Evolutionary conservation across 1,140 invertebrate genomes (phyloP).

Genomic region (Eriosoma lanigerum): DNA sequence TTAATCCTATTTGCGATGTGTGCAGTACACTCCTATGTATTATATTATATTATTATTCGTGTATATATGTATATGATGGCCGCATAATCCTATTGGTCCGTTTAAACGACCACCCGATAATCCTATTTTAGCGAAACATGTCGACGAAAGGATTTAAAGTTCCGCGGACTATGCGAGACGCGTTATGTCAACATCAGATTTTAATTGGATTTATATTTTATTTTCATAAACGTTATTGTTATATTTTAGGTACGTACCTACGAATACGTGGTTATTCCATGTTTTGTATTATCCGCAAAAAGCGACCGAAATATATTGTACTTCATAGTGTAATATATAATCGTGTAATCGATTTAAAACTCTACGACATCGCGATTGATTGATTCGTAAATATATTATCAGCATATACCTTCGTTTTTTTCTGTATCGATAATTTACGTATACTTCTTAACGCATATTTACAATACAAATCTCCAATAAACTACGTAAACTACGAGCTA

Average conservation of each 20-base stretch:
- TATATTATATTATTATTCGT: not conserved
- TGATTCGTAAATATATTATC: not conserved
- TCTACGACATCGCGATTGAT: not conserved
- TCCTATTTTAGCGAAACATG: conserved; percentile 18
- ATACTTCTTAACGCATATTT: too few relatives aligned
- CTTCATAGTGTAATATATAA: too few relatives aligned
- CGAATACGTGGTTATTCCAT: too few relatives aligned
- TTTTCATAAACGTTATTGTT: not conserved
- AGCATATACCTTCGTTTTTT: too few relatives aligned
- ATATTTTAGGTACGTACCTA: too few relatives aligned
- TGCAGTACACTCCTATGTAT: not conserved
- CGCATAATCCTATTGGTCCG: conserved; percentile 20
- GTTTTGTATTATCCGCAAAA: too few relatives aligned
- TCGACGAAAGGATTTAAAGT: conserved; percentile 22
- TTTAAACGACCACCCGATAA: not conserved
- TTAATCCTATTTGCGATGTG: conserved; percentile 35
- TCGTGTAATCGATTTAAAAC: too few relatives aligned
- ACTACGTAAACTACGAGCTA: not conserved
- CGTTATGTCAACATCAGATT: not conserved
- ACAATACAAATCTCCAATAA: not conserved
- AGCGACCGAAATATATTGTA: too few relatives aligned
- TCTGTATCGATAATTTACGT: too few relatives aligned
- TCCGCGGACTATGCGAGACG: not conserved
- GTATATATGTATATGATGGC: not conserved
- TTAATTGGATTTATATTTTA: not conserved